Evolutionary conservation across 2,797 vertebrate genomes (phyloP).

Genomic region (Emys orbicularis): DNA sequence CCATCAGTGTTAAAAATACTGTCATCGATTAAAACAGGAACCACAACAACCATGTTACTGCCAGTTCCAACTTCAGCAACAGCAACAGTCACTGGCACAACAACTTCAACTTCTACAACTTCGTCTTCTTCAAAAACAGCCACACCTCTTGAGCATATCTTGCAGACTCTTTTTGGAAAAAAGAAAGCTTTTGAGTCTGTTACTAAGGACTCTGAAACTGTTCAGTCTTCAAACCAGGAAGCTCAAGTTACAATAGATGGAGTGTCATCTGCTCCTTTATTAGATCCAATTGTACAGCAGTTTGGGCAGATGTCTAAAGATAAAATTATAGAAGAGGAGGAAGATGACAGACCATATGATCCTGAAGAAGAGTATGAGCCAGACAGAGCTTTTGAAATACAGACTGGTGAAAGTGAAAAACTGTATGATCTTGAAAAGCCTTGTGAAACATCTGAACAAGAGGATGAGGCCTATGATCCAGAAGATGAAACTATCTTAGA

Average conservation of each 20-base stretch:
- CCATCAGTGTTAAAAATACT: slow-evolving; percentile 78
- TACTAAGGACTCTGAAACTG: slow-evolving; percentile 75
- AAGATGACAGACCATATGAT: slow-evolving; percentile 95
- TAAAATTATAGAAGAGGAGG: slow-evolving; percentile 84
- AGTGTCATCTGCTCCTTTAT: slow-evolving; percentile 78
- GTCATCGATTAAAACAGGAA: slow-evolving; percentile 75
- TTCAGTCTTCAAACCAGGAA: slow-evolving; percentile 66
- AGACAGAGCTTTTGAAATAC: slow-evolving; percentile 79
- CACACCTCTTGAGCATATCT: slow-evolving; percentile 91
- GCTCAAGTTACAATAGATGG: slow-evolving; percentile 61
- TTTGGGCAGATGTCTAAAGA: slow-evolving; percentile 92
- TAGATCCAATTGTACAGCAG: slow-evolving; percentile 95
- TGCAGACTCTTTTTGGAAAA: slow-evolving; percentile 91
- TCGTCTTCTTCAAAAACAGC: slow-evolving; percentile 71
- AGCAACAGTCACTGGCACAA: slow-evolving; percentile 27
- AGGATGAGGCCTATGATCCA: slow-evolving; percentile 95
- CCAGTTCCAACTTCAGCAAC: slow-evolving; percentile 65
- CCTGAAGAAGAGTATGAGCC: slow-evolving; percentile 96
- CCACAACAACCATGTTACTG: slow-evolving; percentile 9
- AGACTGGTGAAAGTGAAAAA: slow-evolving; percentile 65
- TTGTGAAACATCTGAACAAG: slow-evolving; percentile 71
- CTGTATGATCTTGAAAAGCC: slow-evolving; percentile 61
- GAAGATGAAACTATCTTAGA: slow-evolving; percentile 96
- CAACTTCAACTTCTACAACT: background rate
- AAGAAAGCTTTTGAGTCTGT: slow-evolving; percentile 82